Percentiles rank a stretch among this genome's conserved stretches.
These are phyloP conservation scores for Cephonodes hylas DNA, from an alignment of 2,888 invertebrate genomes.

Conservation along the genomic window DNA sequence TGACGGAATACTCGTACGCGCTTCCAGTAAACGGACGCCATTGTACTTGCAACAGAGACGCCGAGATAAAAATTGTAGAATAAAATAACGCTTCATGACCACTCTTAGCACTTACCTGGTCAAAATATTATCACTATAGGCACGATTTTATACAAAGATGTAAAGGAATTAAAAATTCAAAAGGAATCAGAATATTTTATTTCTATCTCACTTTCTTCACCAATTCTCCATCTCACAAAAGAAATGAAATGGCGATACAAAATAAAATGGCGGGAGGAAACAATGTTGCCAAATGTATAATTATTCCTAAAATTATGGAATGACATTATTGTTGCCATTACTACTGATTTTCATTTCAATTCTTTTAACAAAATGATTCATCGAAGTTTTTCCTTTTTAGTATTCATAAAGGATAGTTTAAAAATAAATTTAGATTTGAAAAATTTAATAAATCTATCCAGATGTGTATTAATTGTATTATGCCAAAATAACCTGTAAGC, in stretches of 20 bases:
- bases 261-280: constrained; percentile 67
- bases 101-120: constrained; percentile 28
- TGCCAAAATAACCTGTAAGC: too few relatives aligned
- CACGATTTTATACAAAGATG: constrained; percentile 13
- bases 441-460: too few relatives aligned
- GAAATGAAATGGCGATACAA: constrained; percentile 81
- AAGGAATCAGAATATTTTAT: constrained; percentile 55
- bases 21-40: constrained; percentile 74
- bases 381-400: too few relatives aligned
- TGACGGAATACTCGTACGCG: constrained; percentile 76
- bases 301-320: neutral
- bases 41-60: constrained; percentile 56
- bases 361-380: too few relatives aligned
- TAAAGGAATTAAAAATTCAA: constrained; percentile 18
- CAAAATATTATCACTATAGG: constrained; percentile 16
- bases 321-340: neutral
- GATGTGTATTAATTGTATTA: too few relatives aligned
- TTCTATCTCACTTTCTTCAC: constrained; percentile 78
- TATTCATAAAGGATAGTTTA: too few relatives aligned
- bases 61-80: constrained; percentile 17
- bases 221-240: constrained; percentile 77
- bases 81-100: constrained; percentile 11
- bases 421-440: too few relatives aligned
- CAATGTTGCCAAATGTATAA: constrained; percentile 14
- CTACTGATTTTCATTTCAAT: too few relatives aligned